A percentile compares a stretch with the other conserved stretches of the same genome.
Evolutionary conservation across 2,888 invertebrate species (phyloP).

Genomic region (Limnephilus lunatus): DNA sequence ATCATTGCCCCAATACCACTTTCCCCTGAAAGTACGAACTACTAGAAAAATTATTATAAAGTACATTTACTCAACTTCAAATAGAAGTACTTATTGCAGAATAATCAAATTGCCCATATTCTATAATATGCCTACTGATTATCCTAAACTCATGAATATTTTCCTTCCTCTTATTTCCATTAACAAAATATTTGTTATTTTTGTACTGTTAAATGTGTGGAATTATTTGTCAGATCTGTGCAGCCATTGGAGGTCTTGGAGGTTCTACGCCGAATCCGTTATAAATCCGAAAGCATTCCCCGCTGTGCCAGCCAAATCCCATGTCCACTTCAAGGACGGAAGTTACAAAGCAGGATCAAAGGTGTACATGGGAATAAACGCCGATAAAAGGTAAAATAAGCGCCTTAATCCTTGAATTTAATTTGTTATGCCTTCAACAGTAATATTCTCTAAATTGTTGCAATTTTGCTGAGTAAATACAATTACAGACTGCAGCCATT

Average conservation of each 20-base stretch:
- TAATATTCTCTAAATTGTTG: not conserved
- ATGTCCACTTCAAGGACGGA: constrained; percentile 77
- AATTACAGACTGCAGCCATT: not conserved
- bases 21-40: constrained; percentile 74
- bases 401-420: constrained; percentile 3
- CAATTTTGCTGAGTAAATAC: not conserved
- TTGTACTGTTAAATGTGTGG: not conserved
- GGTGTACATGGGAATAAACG: constrained; percentile 68
- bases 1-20: constrained; percentile 75
- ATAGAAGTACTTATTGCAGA: too few relatives aligned
- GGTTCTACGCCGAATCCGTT: constrained; percentile 80
- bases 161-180: too few relatives aligned
- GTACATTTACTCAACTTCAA: not conserved
- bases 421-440: not conserved
- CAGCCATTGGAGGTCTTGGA: constrained; percentile 81
- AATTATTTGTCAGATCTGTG: constrained; percentile 74
- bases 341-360: constrained; percentile 67
- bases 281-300: constrained; percentile 76
- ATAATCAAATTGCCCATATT: too few relatives aligned
- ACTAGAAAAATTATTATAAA: not conserved
- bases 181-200: not conserved
- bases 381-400: constrained; percentile 72
- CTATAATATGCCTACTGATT: too few relatives aligned
- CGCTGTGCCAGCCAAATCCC: constrained; percentile 77
- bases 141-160: not conserved